Evolutionary conservation across 2,888 invertebrate genomes (phyloP), one percentile per base, ranked within the genome.

Genomic region (Norana najaformis): DNA sequence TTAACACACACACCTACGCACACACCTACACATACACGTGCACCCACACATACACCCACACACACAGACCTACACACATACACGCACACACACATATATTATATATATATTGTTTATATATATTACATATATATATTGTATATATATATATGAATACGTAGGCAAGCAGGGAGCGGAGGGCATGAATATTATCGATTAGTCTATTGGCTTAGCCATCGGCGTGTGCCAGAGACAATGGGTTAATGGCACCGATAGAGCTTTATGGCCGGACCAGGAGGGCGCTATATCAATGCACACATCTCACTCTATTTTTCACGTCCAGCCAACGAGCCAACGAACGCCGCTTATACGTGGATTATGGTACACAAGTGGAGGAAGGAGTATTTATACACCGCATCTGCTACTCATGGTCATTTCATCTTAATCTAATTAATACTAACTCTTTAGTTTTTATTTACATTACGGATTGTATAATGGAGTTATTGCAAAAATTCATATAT

Each of bases 171-270:
- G 30, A 69, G 69, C n/a, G 69, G 30, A 69, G 69, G 69, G 69
- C 69, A 69, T 69, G 30, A 69, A 69, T 69, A 69, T 69, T 69
- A 69, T 69, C 69, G 69, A 69, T 69, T 69, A n/a, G 69, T 69
- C 69, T 30, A 69, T 69, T 69, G 69, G 69, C 69, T 69, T 69
- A 69, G 69, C 69, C 69, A 69, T 69, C n/a, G 69, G 69, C n/a
- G 69, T n/a, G 69, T 69, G 30, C 30, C 69, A n/a, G 69, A 69
- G 69, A 69, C 69, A 69, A 69, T 69, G 69, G 69, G 69, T 69
- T 69, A 69, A 69, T 69, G 69, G 69, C 69, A 69, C 30, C 69
- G 69, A 69, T 69, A n/a, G 69, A 30, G 69, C n/a, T n/a, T 69
- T 30, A 69, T 69, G 69, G 69, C 1, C 30, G n/a, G 69, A 16